Conservation (phyloP, 2,113 vertebrate species). For the Cairina moschata region DNA sequence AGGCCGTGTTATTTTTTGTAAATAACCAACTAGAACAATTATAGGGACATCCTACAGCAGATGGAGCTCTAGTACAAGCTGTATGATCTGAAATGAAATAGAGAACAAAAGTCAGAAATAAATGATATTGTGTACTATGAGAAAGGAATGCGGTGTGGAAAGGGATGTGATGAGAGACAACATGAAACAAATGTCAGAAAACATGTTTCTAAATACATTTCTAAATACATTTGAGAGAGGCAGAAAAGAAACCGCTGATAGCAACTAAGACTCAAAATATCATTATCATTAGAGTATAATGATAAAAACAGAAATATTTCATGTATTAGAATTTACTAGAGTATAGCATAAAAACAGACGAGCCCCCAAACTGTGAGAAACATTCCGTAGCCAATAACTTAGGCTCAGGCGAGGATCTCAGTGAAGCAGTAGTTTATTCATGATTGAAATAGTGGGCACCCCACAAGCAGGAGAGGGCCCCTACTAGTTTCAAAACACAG, state of each 20-base stretch:
- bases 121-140: accelerated
- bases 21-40: background rate
- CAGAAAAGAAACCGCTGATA: background rate
- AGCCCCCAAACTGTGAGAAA: no score
- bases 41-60: slow-evolving; percentile 20
- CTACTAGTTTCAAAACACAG: no score
- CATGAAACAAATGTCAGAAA: background rate
- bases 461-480: no score
- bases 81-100: background rate
- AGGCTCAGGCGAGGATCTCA: no score
- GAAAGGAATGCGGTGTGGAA: background rate
- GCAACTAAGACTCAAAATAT: background rate
- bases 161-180: background rate
- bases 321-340: background rate
- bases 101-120: accelerated
- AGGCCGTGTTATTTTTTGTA: accelerated
- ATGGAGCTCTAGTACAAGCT: slow-evolving; percentile 63
- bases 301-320: background rate
- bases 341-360: background rate
- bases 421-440: no score
- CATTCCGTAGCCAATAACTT: no score
- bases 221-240: background rate
- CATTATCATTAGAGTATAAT: background rate
- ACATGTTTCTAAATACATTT: background rate
- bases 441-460: no score